Evolutionary conservation across 2,888 invertebrate genomes (phyloP), one percentile per base, ranked within the genome.

Genomic region (Anodontia alba): DNA sequence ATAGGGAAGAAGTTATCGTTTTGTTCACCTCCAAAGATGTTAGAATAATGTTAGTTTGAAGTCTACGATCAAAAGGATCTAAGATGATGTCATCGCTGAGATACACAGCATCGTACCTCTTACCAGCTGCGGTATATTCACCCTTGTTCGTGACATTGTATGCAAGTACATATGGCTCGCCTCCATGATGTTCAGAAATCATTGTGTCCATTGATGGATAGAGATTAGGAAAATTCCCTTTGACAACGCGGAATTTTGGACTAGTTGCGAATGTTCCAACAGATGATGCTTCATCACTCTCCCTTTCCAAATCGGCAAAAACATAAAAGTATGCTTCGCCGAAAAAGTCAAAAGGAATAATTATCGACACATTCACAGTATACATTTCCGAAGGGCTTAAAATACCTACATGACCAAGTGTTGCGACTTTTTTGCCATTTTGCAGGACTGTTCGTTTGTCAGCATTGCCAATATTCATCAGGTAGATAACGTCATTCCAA

Each of bases 1-100:
- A 66, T 10, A 76, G 46, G 26, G 66, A 70, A 7, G 42, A 20
- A n/a, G 31, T 26, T 0, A 68, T 15, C 1, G 73, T 73, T 20
- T 73, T 70, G 23, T 69, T 78, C 12, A 70, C 42, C 15, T 33
- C 42, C 5, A 83, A 36, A 15, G 12, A 0, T 1, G 57, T 26
- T 20, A 23, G 3, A 26, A 57, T 36, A 5, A 51, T 26, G 1
- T 46, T 62, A 8, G 78, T 68, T 36, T 70, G 73, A 1, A 83
- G 57, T 68, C 76, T 80, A 23, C 20, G 31, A 71, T 80, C 80
- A 78, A 83, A 83, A 1, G 71, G 67, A 49, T 83, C 83, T 15
- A 73, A 20, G 17, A 70, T 10, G 10, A 69, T 54, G 54, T 83
- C 80, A 1, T 83, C 74, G 73, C 83, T 83, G 0, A 83, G 67